Conservation (phyloP, 64 coral and sea anemone species). For the Anthopleura sola region DNA sequence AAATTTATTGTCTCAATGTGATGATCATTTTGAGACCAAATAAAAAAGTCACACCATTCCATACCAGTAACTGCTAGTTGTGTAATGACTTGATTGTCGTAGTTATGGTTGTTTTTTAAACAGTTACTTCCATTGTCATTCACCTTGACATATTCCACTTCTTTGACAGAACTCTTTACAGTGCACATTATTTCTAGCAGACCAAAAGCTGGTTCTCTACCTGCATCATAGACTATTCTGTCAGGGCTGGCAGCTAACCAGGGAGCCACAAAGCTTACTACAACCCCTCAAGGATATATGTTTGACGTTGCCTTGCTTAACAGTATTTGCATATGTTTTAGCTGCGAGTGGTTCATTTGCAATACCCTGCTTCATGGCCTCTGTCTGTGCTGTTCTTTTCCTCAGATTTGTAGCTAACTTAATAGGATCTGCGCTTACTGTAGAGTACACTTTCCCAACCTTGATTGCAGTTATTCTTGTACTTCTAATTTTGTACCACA, state of each 20-base stretch:
- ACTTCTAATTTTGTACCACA: too few species aligned
- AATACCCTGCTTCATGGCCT: neutral
- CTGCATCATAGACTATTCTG: neutral
- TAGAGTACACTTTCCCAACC: too few species aligned
- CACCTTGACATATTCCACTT: neutral
- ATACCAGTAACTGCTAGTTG: constrained; percentile 37
- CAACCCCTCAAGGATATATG: neutral
- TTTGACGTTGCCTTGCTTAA: neutral
- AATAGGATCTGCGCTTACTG: too few species aligned
- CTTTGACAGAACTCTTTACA: neutral
- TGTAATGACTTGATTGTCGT: constrained; percentile 27
- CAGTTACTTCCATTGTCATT: too few species aligned
- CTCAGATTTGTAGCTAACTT: too few species aligned
- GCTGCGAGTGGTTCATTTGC: neutral
- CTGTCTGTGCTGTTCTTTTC: neutral
- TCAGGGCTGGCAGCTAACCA: neutral
- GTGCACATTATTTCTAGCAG: neutral
- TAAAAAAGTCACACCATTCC: constrained; percentile 49
- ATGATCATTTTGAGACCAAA: constrained; percentile 25
- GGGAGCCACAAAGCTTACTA: neutral
- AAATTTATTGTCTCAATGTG: constrained; percentile 30
- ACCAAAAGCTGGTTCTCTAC: neutral
- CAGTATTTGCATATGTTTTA: neutral
- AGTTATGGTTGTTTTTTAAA: neutral
- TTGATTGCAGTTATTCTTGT: too few species aligned